phyloP scores from a whole-genome alignment of 2,888 invertebrate species.

The Hydrotaea cyrtoneurina region DNA sequence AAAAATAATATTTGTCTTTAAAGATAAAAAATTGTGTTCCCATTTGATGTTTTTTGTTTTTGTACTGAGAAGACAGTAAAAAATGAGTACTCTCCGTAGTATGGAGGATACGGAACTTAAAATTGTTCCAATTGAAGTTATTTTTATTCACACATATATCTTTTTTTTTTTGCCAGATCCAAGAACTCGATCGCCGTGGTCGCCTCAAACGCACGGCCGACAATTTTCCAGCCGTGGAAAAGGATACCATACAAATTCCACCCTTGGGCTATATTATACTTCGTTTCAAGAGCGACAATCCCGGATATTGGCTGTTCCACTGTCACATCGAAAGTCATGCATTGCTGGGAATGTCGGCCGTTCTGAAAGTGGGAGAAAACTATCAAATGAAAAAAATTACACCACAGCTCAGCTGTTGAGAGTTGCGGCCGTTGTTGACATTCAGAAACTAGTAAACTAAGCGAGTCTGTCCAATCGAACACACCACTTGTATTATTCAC shows the following conservation, averaged over 20 bases:
- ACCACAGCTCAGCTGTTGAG: conserved; percentile 73
- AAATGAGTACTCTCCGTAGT: no score
- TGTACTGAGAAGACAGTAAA: no score
- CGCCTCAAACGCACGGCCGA: conserved; percentile 71
- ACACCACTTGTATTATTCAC: no score
- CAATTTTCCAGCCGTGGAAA: conserved; percentile 75
- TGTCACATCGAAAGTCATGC: conserved; percentile 77
- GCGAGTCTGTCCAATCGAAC: no score
- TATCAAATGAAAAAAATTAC: conserved; percentile 76
- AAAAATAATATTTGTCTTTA: no score
- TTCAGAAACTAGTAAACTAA: no score
- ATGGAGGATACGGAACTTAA: no score
- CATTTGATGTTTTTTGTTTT: no score
- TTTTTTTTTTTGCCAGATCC: conserved; percentile 70
- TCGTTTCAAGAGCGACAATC: conserved; percentile 77
- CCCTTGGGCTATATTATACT: conserved; percentile 76
- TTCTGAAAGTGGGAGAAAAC: conserved; percentile 76
- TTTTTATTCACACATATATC: neutral
- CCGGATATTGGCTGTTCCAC: conserved; percentile 78
- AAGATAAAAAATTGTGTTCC: no score
- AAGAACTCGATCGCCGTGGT: conserved; percentile 75
- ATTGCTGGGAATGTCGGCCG: conserved; percentile 75
- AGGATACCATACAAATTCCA: conserved; percentile 77
- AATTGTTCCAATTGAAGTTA: no score
- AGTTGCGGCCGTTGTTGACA: no score